Conservation (phyloP, 1,140 invertebrate genomes). For the Atopsyche davidsoni region DNA sequence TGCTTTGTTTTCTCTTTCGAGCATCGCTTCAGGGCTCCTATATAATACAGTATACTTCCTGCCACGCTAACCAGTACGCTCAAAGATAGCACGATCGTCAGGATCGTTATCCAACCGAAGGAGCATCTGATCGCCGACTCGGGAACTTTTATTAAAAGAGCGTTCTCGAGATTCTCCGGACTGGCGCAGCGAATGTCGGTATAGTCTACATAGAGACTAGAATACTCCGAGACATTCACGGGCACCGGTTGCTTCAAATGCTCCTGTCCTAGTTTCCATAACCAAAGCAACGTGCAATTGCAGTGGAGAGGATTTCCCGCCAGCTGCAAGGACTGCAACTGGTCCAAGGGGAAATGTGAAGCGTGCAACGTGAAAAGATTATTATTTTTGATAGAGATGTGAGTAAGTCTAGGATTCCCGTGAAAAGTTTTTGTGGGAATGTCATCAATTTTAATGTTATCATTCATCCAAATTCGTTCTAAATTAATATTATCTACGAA, state of each 20-base stretch:
- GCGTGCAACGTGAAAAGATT: conserved; percentile 65
- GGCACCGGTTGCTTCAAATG: conserved; percentile 40
- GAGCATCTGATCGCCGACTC: conserved; percentile 57
- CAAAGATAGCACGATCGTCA: conserved; percentile 50
- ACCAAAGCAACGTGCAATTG: conserved; percentile 81
- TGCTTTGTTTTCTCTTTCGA: conserved; percentile 49
- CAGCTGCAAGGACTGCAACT: conserved; percentile 60
- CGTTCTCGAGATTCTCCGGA: conserved; percentile 46
- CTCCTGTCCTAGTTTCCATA: conserved; percentile 67
- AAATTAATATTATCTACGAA: conserved; percentile 80
- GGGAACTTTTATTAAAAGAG: conserved; percentile 47
- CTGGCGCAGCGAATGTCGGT: conserved; percentile 50
- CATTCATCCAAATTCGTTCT: conserved; percentile 68
- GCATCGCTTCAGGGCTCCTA: conserved; percentile 48
- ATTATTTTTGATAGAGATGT: conserved; percentile 66
- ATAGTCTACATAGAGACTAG: conserved; percentile 44
- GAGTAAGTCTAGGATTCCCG: conserved; percentile 65
- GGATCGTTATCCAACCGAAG: conserved; percentile 52
- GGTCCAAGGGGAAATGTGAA: conserved; percentile 72
- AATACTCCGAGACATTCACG: conserved; percentile 37
- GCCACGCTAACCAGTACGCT: conserved; percentile 51
- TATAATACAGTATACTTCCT: conserved; percentile 50
- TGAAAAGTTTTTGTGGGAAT: conserved; percentile 68
- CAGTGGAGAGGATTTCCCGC: conserved; percentile 79
- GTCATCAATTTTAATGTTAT: conserved; percentile 62